These are phyloP conservation scores for Drosophila nigricruria DNA, from an alignment of 2,888 invertebrate species.

Conservation along the genomic window DNA sequence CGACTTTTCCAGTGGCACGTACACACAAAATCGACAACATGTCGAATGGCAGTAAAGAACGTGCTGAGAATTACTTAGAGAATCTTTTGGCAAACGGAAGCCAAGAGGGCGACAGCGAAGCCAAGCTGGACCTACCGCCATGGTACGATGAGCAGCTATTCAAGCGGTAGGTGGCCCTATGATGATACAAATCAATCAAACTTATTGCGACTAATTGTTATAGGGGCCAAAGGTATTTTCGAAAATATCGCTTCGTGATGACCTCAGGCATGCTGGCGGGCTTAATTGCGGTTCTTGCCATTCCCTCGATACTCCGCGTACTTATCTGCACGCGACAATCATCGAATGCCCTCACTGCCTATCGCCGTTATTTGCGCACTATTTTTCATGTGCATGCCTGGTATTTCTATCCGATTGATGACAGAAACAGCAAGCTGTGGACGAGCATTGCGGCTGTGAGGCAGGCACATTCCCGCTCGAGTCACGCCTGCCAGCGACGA, in stretches of 20 bases:
- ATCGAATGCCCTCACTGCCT: slow-evolving; percentile 88
- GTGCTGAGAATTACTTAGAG: slow-evolving; percentile 78
- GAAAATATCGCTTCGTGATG: slow-evolving; percentile 89
- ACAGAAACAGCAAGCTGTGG: slow-evolving; percentile 88
- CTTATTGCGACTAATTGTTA: too few species aligned
- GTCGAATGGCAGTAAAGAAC: slow-evolving; percentile 14
- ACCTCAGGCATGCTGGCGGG: slow-evolving; percentile 91
- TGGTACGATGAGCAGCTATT: slow-evolving; percentile 90
- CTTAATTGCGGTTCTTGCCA: slow-evolving; percentile 90
- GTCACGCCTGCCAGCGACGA: slow-evolving; percentile 86
- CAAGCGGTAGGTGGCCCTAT: slow-evolving; percentile 86
- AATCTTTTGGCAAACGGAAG: slow-evolving; percentile 80
- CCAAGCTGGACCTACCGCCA: slow-evolving; percentile 87
- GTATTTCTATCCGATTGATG: slow-evolving; percentile 87
- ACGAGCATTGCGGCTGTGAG: slow-evolving; percentile 89
- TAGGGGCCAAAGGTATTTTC: slow-evolving; percentile 91
- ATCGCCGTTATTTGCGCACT: slow-evolving; percentile 92
- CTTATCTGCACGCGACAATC: slow-evolving; percentile 91
- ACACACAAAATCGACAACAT: slow-evolving; percentile 29
- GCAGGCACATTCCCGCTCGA: slow-evolving; percentile 88
- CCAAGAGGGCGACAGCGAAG: slow-evolving; percentile 81
- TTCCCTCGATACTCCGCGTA: slow-evolving; percentile 90
- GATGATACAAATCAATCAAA: background rate
- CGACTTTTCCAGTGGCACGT: slow-evolving; percentile 13
- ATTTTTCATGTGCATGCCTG: slow-evolving; percentile 91